Evolutionary conservation across 2,888 invertebrate genomes (phyloP), one percentile per base, ranked within the genome.

Genomic region (Chrysolina oricalcia): DNA sequence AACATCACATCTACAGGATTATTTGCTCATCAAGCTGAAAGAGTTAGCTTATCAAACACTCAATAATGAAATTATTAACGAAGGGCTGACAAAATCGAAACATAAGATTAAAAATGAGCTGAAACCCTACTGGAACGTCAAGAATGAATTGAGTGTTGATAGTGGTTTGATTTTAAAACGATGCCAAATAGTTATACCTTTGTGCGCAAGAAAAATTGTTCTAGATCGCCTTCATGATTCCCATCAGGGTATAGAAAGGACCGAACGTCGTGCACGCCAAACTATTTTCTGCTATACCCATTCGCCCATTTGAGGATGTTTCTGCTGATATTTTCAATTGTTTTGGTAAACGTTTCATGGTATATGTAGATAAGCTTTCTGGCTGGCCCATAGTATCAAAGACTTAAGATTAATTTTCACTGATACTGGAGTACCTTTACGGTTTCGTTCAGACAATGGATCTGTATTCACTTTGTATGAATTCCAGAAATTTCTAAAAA

Each of bases 341-440:
- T 8, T 50, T 4, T 19, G 50, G 9, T 9, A 8, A 50, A 19
- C 9, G 10, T 19, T 50, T n/a, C n/a, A n/a, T n/a, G n/a, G n/a
- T n/a, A n/a, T n/a, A n/a, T n/a, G n/a, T n/a, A n/a, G n/a, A n/a
- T n/a, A n/a, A n/a, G n/a, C n/a, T n/a, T n/a, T n/a, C n/a, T n/a
- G n/a, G n/a, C n/a, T n/a, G n/a, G n/a, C n/a, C 6, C 50, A 50
- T 19, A 8, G 0, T 19, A 50, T 17, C 2, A 19, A 50, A 2
- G n/a, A 50, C 19, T 50, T 19, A 8, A 50, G 9, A 50, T 19
- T 9, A 17, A 65, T 65, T 19, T 65, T 43, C 23, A 8, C 17
- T 43, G 64, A 64, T 15, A 64, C 64, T 40, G 64, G n/a, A 17
- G 64, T 41, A 64, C 64, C 41, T 19, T n/a, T 64, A 19, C n/a